Base-by-base conservation (phyloP, 2,888 invertebrate species). In the Achlya flavicornis region DNA sequence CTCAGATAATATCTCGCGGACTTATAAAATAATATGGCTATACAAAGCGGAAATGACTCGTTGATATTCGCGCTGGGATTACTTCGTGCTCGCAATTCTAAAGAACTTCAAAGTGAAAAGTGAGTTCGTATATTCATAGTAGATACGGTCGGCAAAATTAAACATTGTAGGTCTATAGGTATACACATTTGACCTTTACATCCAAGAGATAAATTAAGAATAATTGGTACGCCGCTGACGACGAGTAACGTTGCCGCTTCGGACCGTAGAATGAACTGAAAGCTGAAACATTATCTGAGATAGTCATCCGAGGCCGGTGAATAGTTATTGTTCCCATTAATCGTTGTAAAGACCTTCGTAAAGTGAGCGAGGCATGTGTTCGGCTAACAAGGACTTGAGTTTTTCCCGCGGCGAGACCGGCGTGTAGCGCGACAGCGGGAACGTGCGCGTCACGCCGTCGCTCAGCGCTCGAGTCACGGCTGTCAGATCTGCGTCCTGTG, bases 341-440 rank as follows among this genome's bases (percentile, higher is more conserved):
- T 94, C 93, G 53, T 79, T 69, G 86, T 97, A 97, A 65, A 97
- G 89, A 69, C 96, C 95, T 83, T 97, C 97, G 87, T 97, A 98
- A 73, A 98, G 94, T 19, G 97, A 96, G 74, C 96, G 95, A 4
- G 97, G 96, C 84, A 97, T 94, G 87, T 98, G 97, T 79, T 97
- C 97, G 67, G 97, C 97, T 67, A 97, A 92, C 74, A 97, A 93
- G 61, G 97, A 96, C 93, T 97, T 97, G 61, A 97, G 89, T 83
- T 97, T 97, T 89, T 97, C 97, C 61, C 95, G 93, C 59, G 96
- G 95, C 1, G 97, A 96, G 58, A 98, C 97, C 1, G 97, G 97
- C 4, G 97, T 97, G 92, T 98, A 98, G 89, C 97, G 96, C 32
- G 96, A 94, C 89, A 97, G 95, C 26, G 97, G 97, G 93, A 97